Percentiles rank a stretch among this genome's conserved stretches.
These are phyloP conservation scores for Magallana gigas DNA, from an alignment of 1,140 invertebrate species.

Conservation along the genomic window DNA sequence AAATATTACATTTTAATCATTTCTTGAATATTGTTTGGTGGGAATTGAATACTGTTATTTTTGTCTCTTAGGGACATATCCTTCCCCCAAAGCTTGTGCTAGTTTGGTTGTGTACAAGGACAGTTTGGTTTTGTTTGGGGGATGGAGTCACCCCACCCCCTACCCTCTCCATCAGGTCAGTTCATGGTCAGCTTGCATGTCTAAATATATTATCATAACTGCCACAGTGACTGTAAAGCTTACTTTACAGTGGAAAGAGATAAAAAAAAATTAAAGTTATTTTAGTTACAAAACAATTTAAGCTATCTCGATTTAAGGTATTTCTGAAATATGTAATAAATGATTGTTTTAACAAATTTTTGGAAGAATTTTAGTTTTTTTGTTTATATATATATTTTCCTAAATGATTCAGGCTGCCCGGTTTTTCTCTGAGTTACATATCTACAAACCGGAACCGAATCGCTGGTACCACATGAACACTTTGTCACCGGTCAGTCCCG, in stretches of 20 bases:
- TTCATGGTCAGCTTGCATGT: too few species aligned
- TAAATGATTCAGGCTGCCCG: constrained; percentile 76
- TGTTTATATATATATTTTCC: too few species aligned
- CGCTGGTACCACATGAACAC: constrained; percentile 89
- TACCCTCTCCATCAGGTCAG: constrained; percentile 90
- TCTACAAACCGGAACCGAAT: constrained; percentile 91
- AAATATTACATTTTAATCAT: too few species aligned
- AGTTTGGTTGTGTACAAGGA: constrained; percentile 92
- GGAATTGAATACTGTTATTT: too few species aligned
- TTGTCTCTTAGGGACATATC: constrained; percentile 88
- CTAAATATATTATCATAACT: too few species aligned
- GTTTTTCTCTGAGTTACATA: constrained; percentile 95
- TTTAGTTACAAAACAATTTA: neutral
- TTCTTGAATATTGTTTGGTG: too few species aligned
- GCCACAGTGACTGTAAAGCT: too few species aligned
- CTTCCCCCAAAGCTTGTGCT: constrained; percentile 96
- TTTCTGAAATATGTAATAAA: neutral
- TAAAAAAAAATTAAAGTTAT: neutral
- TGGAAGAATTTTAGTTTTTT: neutral
- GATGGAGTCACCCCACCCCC: constrained; percentile 95
- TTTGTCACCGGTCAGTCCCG: constrained; percentile 83
- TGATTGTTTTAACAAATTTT: neutral
- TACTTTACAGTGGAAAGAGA: neutral
- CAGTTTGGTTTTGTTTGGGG: constrained; percentile 93
- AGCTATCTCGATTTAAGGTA: too few species aligned